Conservation (phyloP, 1,140 invertebrate genomes). For the Melanaphis sacchari region DNA sequence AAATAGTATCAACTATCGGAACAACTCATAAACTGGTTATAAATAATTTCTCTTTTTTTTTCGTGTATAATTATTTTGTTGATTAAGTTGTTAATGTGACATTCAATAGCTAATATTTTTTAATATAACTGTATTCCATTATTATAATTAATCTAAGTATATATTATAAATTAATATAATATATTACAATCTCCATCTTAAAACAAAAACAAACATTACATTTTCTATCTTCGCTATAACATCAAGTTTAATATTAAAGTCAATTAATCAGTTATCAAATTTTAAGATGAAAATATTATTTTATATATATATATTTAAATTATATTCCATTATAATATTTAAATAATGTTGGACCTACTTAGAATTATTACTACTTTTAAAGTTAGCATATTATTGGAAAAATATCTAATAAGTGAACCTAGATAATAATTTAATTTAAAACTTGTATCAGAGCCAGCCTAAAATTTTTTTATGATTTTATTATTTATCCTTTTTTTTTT, state of each 20-base stretch:
- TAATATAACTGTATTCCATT: background rate
- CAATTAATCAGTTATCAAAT: background rate
- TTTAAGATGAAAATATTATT: background rate
- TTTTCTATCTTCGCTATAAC: background rate
- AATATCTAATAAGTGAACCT: too few relatives aligned
- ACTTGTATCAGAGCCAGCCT: too few relatives aligned
- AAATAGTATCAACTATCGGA: background rate
- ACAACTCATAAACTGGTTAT: background rate
- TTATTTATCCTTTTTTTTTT: too few relatives aligned
- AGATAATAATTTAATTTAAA: too few relatives aligned
- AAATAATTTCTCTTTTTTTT: background rate
- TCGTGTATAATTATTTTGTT: background rate
- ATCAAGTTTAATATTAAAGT: background rate
- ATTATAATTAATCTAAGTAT: background rate
- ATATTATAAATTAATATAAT: background rate
- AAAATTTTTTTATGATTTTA: too few relatives aligned
- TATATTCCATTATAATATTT: too few relatives aligned
- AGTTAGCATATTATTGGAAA: too few relatives aligned
- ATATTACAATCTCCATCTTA: background rate
- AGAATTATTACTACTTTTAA: too few relatives aligned
- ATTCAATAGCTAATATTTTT: background rate
- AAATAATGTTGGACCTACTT: too few relatives aligned
- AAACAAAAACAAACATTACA: background rate
- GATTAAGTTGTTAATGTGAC: background rate
- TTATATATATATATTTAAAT: background rate